Base-by-base conservation (phyloP, 2,797 vertebrate species). In the Oreortyx pictus region DNA sequence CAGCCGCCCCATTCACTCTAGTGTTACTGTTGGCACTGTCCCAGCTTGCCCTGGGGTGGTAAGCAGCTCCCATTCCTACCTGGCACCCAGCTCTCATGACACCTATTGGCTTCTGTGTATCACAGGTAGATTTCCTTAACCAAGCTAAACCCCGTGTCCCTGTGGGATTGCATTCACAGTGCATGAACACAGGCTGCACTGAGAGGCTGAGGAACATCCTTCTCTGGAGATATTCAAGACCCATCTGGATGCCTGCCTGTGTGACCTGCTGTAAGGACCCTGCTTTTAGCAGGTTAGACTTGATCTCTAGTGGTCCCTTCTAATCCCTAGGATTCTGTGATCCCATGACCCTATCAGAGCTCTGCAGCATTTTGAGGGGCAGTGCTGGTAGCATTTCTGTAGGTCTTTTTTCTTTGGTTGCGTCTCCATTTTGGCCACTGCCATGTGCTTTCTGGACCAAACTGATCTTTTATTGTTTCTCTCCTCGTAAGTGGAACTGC, bases 391-490 rank as follows among this genome's bases (percentile, higher is more conserved):
- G 29, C 18, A 24, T 77, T 90, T 79, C 37, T 59, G 44, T 61
- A 77, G 54, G 25, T 65, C 25, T 75, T 62, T 93, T 86, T 52
- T 27, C 52, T 89, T 80, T 82, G 74, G 60, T 82, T 44, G 57
- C 2, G 4, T 39, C 68, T 91, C 65, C 75, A 61, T 82, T 92
- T 87, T 89, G 61, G 64, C 72, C 43, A 74, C 46, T 75, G 88
- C 72, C 59, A 85, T 80, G 73, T 19, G 29, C 66, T 80, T 94
- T 93, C 86, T 90, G 81, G 68, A 90, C 75, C 78, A 66, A 85
- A 93, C 78, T 57, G 86, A 93, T 93, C 67, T 76, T 77, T 91
- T 67, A 76, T 74, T 91, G 88, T 81, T 95, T n/a, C 43, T 75
- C 46, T 82, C 59, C 35, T 91, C 83, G 1, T 88, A 89, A 95